Evolutionary conservation across 2,113 vertebrate genomes (phyloP).

Genomic region (Xiphophorus maculatus): DNA sequence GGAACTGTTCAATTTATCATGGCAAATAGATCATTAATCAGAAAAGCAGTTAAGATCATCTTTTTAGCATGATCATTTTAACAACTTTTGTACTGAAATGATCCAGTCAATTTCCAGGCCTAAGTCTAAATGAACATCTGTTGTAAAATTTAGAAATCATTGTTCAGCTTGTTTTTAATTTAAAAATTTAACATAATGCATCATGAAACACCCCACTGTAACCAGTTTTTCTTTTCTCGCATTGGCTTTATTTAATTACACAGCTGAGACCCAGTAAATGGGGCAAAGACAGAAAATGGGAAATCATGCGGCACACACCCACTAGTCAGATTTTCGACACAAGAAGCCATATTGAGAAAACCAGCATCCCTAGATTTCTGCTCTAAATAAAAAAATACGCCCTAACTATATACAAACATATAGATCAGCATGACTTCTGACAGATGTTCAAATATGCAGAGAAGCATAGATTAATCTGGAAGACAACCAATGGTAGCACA

Average conservation of each 20-base stretch:
- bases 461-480: constrained; percentile 39
- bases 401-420: neutral
- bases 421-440: neutral
- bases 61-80: no score
- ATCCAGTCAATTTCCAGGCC: no score
- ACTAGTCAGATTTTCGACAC: no score
- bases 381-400: neutral
- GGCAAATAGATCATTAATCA: neutral
- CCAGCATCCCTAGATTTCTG: no score
- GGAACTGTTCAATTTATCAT: no score
- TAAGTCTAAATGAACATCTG: no score
- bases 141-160: no score
- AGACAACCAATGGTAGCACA: constrained; percentile 13
- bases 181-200: neutral
- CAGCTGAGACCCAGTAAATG: neutral
- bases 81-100: no score
- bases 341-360: neutral
- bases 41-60: neutral
- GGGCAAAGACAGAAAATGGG: neutral
- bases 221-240: neutral
- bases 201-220: neutral
- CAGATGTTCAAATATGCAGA: neutral
- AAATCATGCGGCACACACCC: neutral
- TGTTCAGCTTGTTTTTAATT: neutral
- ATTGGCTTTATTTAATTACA: neutral